A percentile compares a stretch with the other conserved stretches of the same genome.
Conservation (phyloP, 2,797 vertebrate genomes). For the Takifugu ocellatus region DNA sequence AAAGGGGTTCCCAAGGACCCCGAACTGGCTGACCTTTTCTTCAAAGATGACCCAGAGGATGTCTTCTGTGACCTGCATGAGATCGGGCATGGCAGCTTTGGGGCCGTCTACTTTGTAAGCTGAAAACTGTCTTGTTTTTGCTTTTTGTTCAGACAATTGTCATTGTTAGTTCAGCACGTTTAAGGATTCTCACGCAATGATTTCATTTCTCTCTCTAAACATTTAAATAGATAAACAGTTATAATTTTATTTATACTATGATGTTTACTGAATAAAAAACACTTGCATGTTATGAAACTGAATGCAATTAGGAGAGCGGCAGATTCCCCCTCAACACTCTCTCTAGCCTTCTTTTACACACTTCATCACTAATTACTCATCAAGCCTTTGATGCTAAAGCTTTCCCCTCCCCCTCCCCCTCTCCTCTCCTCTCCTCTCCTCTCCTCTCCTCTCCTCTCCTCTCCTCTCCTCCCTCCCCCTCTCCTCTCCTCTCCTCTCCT, state of each 20-base stretch:
- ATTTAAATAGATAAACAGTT: not conserved
- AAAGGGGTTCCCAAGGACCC: slow-evolving; percentile 91
- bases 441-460: not conserved
- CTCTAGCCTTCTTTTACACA: slow-evolving; percentile 55
- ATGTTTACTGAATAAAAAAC: not conserved
- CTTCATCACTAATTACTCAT: slow-evolving; percentile 64
- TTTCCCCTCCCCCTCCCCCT: slow-evolving; percentile 1
- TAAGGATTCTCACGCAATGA: not conserved
- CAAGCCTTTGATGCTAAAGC: slow-evolving; percentile 66
- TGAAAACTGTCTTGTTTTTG: not conserved
- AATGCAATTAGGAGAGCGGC: slow-evolving; percentile 35
- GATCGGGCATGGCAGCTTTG: slow-evolving; percentile 98
- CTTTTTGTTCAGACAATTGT: not conserved
- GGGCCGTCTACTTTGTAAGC: slow-evolving; percentile 98
- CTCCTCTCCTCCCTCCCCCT: not conserved
- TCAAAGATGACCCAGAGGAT: slow-evolving; percentile 97
- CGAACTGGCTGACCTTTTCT: slow-evolving; percentile 89
- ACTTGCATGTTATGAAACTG: slow-evolving; percentile 15
- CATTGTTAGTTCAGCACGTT: not conserved
- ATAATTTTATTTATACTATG: not conserved
- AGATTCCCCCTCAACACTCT: slow-evolving; percentile 43
- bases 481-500: slow-evolving; percentile 40
- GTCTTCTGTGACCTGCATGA: slow-evolving; percentile 95
- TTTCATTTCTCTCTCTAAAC: not conserved
- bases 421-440: not conserved